Base-by-base conservation (phyloP, 92 coral and sea anemone genomes). In the Porites divaricata region DNA sequence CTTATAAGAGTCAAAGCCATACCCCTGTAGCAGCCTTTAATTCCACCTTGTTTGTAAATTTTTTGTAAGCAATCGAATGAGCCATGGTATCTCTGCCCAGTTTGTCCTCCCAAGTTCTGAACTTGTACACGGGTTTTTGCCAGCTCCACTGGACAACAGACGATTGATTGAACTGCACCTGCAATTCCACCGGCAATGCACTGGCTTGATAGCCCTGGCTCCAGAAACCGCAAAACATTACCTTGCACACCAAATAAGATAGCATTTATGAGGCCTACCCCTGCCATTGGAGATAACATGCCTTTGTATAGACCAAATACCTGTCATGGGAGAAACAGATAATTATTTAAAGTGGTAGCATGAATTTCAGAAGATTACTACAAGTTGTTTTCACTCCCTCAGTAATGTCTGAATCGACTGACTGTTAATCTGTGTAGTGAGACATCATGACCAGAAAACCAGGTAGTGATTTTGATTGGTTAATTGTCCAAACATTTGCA, bases 201-300 rank as follows among this genome's bases (percentile, higher is more conserved):
- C 74, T 95, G 92, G 59, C 88, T 88, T 12, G 74, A 67, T 45
- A 80, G 41, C 19, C 93, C 93, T 8, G 95, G 93, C 67, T 91
- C 93, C 54, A 96, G 88, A 65, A 92, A 24, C 49, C 93, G 83
- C 8, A 84, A 70, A 2, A 90, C 77, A 72, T 96, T 95, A 58
- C 95, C 95, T 70, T 96, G 98, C 72, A 95, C 93, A 28, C 99
- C 98, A 93, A 96, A 96, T 16, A 96, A 80, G 41, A 93, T 91
- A 50, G 98, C 98, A 83, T 96, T 96, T 56, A 96, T 91, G 56
- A 96, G 79, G 6, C 97, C 98, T 57, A 95, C 90, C 9, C 95
- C 98, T 57, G 93, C 94, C 90, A 96, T 77, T 1, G 99, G 99
- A 8, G 99, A 96, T 0, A 98, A 83, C 98, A 96, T 95, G 19